Evolutionary conservation across 2,113 vertebrate genomes (phyloP), one percentile per base, ranked within the genome.

Genomic region (Synodontis membranacea): DNA sequence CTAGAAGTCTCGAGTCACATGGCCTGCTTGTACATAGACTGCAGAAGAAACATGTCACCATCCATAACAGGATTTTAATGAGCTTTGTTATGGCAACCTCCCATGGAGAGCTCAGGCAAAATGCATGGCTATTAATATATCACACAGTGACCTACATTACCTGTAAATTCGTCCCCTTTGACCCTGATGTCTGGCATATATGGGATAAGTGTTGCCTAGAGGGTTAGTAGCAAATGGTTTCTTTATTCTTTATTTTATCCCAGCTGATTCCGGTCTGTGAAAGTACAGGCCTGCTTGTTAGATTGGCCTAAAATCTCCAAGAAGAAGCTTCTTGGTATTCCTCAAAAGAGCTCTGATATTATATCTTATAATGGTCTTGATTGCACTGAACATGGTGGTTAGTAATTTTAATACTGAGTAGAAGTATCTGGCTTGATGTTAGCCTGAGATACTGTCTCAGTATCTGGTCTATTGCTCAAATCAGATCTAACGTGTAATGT

Each of bases 1-100:
- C 56, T 56, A 91, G 37, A 37, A 87, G 88, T 89, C 78, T 86
- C 8, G 34, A 72, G 52, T 79, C 62, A 50, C 50, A 60, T 46
- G 75, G 85, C 54, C 37, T 84, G 68, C 37, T 81, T 79, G 70
- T 87, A 19, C 48, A 52, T 5, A 76, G 56, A 72, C 50, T 58
- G 84, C 60, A 37, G 72, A 86, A 74, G 82, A 83, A 87, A 72
- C 80, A 88, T 78, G 81, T 58, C 34, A 31, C 74, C 46, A 87
- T 86, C 86, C 82, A 85, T 87, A 90, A 42, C 86, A 62, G 1
- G 50, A 37, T 62, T 90, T 89, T 90, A 91, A 91, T 90, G 72
- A 93, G 88, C 52, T 42, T 84, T 83, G 86, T 66, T 87, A 74
- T 83, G 86, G 90, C 85, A 86, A 37, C 76, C 72, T 86, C 86